Evolutionary conservation across 2,888 invertebrate species (phyloP).

Genomic region (Reticulitermes lucifugus): DNA sequence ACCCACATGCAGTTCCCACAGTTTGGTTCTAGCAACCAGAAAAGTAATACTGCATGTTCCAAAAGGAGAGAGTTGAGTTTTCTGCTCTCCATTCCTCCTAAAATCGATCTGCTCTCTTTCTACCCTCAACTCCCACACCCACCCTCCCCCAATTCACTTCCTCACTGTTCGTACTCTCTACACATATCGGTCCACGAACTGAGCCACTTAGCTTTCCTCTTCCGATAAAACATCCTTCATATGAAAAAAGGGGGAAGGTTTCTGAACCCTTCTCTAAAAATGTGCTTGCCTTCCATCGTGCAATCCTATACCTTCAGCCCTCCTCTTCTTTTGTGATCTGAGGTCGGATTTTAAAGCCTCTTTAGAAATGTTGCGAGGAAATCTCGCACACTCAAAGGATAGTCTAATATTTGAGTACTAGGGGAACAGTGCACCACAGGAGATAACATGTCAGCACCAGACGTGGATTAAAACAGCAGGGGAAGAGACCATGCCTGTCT

Average conservation of each 20-base stretch:
- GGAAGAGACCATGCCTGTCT: not conserved
- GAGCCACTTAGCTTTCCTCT: constrained; percentile 41
- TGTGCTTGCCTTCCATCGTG: constrained; percentile 23
- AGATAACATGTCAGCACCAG: constrained; percentile 19
- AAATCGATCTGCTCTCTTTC: constrained; percentile 22
- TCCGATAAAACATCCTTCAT: constrained; percentile 42
- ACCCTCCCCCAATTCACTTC: constrained; percentile 8
- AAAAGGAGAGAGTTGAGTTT: not conserved
- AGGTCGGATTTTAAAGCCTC: constrained; percentile 31
- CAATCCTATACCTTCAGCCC: constrained; percentile 26
- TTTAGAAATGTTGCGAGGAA: constrained; percentile 30
- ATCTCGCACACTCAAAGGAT: constrained; percentile 20
- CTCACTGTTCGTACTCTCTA: not conserved
- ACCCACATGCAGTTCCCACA: not conserved
- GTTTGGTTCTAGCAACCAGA: not conserved
- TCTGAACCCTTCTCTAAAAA: constrained; percentile 29
- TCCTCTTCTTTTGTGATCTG: constrained; percentile 24
- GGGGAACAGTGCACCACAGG: not conserved
- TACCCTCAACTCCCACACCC: too few species aligned
- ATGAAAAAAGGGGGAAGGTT: constrained; percentile 27
- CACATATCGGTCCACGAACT: constrained; percentile 34
- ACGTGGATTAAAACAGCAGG: not conserved
- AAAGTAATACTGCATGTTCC: constrained; percentile 23
- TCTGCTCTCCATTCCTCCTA: not conserved
- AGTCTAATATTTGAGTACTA: constrained; percentile 25